Base-by-base conservation (phyloP, 2,797 vertebrate species). In the Mormyrops boulengeri region DNA sequence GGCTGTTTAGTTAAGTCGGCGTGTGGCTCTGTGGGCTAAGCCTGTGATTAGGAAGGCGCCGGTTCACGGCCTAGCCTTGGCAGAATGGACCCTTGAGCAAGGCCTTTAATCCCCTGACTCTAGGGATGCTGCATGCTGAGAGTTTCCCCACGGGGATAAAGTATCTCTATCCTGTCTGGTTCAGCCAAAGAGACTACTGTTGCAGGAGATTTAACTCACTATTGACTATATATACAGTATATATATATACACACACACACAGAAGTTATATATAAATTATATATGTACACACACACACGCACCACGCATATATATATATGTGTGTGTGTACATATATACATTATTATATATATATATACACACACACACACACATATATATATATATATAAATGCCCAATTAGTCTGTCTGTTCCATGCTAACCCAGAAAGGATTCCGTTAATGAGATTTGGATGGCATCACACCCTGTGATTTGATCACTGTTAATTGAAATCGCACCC, bases 361-460 rank as follows among this genome's bases (percentile, higher is more conserved):
- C 41, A 44, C 41, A 44, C 41, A 44, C 4, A 44, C 4, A 44
- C 1, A 38, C 8, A 34, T 44, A 44, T 44, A 44, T 38, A 62
- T 22, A 17, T 6, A 77, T 3, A 47, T 14, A 80, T 19, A 82
- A 62, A 38, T n/a, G 8, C 26, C 26, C n/a, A 14, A 26, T n/a
- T 44, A 47, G 47, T 53, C 17, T 73, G 66, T 44, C 14, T 8
- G 49, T 52, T 38, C 49, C 66, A 53, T n/a, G 14, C 14, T 66
- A 53, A 22, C 17, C 88, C 22, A 41, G 55, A 38, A 55, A 55
- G 73, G 50, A 88, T 34, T 80, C 30, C 17, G 11, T 62, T 73
- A n/a, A 73, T 1, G n/a, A 34, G 77, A 55, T 89, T 91, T 90
- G 44, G 52, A 91, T 88, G 91, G 66, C 84, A 80, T 88, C 38